Conservation (phyloP, 2,888 invertebrate genomes). For the Cephus sareptanus region DNA sequence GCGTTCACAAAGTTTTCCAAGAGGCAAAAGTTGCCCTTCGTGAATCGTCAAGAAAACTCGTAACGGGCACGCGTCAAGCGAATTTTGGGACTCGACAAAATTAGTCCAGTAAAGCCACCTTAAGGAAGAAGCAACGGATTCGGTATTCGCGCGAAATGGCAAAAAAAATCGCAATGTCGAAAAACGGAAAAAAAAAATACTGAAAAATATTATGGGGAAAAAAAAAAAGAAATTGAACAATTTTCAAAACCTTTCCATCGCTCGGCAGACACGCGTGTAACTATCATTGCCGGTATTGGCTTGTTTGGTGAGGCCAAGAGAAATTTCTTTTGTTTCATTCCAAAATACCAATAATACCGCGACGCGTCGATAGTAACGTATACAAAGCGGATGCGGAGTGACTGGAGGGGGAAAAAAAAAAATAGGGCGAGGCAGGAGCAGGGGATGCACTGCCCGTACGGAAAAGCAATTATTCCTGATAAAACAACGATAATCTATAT, state of each 20-base stretch:
- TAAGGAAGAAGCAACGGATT: no score
- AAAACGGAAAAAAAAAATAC: not conserved
- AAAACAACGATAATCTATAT: slow-evolving; percentile 37
- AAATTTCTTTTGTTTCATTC: not conserved
- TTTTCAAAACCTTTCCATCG: not conserved
- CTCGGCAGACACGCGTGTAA: not conserved
- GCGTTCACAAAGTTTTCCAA: not conserved
- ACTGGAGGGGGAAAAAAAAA: not conserved
- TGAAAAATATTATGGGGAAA: no score
- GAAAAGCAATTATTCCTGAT: slow-evolving; percentile 35
- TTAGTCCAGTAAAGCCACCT: no score
- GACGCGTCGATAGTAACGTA: slow-evolving; percentile 20
- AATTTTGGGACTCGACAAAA: not conserved
- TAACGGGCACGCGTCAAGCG: not conserved
- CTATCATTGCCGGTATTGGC: not conserved
- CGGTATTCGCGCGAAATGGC: not conserved
- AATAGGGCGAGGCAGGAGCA: slow-evolving; percentile 18
- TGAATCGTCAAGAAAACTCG: not conserved
- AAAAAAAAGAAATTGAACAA: not conserved
- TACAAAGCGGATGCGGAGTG: not conserved
- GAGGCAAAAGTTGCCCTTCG: not conserved
- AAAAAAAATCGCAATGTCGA: not conserved
- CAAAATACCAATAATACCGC: not conserved
- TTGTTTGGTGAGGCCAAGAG: not conserved
- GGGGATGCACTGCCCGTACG: slow-evolving; percentile 24